Conservation (phyloP, 2,888 invertebrate species). For the Lagria hirta region DNA sequence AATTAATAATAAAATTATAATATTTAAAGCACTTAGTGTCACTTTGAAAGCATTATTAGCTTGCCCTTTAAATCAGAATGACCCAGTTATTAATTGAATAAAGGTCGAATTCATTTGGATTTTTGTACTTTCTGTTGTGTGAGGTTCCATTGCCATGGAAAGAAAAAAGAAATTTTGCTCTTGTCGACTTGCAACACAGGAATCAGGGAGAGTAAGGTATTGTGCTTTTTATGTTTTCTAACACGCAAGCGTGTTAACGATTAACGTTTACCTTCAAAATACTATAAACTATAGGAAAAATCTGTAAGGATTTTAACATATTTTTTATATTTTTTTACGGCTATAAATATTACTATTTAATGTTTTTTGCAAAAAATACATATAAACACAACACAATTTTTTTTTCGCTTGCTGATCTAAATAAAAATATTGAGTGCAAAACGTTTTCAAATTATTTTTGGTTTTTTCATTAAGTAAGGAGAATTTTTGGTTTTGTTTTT, state of each 20-base stretch:
- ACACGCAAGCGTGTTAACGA: slow-evolving; percentile 25
- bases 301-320: no score
- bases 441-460: no score
- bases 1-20: background rate
- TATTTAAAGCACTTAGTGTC: slow-evolving; percentile 17
- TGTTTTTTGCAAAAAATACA: no score
- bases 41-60: slow-evolving; percentile 32
- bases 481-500: no score
- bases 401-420: no score
- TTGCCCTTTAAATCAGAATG: slow-evolving; percentile 35
- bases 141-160: slow-evolving; percentile 44
- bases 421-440: no score
- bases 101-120: slow-evolving; percentile 43
- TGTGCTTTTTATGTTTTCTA: slow-evolving; percentile 34
- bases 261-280: no score
- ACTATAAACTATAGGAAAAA: no score
- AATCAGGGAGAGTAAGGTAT: slow-evolving; percentile 56
- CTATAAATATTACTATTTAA: no score
- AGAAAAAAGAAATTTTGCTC: slow-evolving; percentile 48
- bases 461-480: no score
- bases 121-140: slow-evolving; percentile 21
- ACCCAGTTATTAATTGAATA: slow-evolving; percentile 39
- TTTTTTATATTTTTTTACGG: no score
- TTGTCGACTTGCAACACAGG: slow-evolving; percentile 54
- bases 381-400: no score